Evolutionary conservation across 2,113 vertebrate genomes (phyloP), one percentile per base, ranked within the genome.

Genomic region (Gnathonemus longibarbis): DNA sequence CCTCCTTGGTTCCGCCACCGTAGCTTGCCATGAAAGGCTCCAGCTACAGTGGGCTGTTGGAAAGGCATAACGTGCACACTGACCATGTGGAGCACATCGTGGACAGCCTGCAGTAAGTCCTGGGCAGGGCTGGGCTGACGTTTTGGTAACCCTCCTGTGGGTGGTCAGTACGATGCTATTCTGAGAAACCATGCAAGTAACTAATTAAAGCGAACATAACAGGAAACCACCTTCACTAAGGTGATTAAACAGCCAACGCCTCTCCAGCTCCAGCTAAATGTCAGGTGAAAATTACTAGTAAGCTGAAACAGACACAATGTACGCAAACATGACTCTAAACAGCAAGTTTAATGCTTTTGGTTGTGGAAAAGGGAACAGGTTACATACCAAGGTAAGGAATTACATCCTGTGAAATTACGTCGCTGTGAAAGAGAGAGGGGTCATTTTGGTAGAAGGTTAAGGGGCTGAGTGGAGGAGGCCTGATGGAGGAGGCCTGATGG

Each of bases 21-120:
- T 92, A 99, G 98, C 98, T 99, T 88, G 98, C 98, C 9, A 92
- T 99, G 95, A 99, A 98, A 92, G 98, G 98, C 84, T 99, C 98
- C 92, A 99, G 97, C 94, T 99, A 99, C 94, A 97, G 94, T 87
- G 98, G 98, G 87, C 96, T 99, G 74, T 94, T 98, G 94, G 98
- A 99, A 84, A 96, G 98, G 90, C 98, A 99, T 95, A 96, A 96
- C 93, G 97, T 99, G 93, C 98, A 99, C 94, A 98, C 96, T 3
- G 95, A 94, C 94, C 99, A 98, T 0, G 97, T 99, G 88, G 95
- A 98, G 27, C 98, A 98, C 53, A 92, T 99, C 90, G 95, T 99
- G 87, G 95, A 96, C 86, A 97, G 97, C 93, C 95, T 99, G 92
- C 92, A 96, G 98, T 99, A 96, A 97, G 97, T 92, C 13, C 42